A percentile compares a stretch with the other conserved stretches of the same genome.
Evolutionary conservation across 2,888 invertebrate species (phyloP).

Genomic region (Harpagoxenus sublaevis): DNA sequence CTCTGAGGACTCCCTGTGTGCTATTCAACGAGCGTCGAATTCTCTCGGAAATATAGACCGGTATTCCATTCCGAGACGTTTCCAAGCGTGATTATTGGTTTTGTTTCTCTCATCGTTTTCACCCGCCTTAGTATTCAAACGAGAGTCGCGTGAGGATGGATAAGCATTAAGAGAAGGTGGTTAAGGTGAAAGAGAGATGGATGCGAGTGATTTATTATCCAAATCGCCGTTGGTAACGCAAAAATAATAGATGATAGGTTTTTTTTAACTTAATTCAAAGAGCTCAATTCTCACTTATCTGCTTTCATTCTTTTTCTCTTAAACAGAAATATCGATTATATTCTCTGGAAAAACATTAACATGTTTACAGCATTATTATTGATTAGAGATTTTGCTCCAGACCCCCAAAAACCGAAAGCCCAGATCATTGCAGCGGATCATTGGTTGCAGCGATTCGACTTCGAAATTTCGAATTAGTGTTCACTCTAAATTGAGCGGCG

Average conservation of each 20-base stretch:
- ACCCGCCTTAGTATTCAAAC: constrained; percentile 39
- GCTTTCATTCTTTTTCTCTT: neutral
- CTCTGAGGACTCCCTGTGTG: constrained; percentile 18
- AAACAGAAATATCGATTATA: neutral
- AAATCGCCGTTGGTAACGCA: constrained; percentile 24
- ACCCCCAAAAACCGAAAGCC: neutral
- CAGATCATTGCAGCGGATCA: neutral
- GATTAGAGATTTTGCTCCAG: neutral
- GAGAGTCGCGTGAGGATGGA: constrained; percentile 28
- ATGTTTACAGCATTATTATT: neutral
- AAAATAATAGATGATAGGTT: constrained; percentile 18
- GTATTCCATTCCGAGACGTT: constrained; percentile 33
- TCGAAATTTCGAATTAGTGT: neutral
- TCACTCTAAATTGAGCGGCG: constrained; percentile 38
- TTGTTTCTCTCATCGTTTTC: constrained; percentile 38
- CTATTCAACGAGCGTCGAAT: constrained; percentile 24
- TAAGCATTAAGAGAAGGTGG: constrained; percentile 33
- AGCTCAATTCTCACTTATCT: neutral
- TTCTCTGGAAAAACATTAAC: neutral
- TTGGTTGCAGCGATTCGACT: constrained; percentile 25
- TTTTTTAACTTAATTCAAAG: neutral
- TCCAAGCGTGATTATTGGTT: constrained; percentile 37
- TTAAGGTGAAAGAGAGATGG: constrained; percentile 15
- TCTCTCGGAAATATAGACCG: constrained; percentile 38
- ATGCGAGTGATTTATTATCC: constrained; percentile 32